Evolutionary conservation across 2,888 invertebrate genomes (phyloP), one percentile per base, ranked within the genome.

Genomic region (Aelia acuminata): DNA sequence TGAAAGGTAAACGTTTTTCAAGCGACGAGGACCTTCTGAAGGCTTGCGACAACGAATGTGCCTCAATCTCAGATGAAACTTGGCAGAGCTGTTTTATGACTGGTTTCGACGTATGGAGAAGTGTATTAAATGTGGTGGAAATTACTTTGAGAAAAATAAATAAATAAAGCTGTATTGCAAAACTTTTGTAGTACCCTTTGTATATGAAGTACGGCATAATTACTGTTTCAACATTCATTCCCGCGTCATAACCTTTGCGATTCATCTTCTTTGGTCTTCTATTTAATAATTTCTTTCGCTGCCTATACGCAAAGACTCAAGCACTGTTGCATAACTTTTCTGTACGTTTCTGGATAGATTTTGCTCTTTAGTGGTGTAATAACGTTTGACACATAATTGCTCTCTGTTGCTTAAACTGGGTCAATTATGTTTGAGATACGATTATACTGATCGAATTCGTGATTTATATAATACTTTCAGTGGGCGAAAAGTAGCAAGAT

Each of bases 391-490:
- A 57, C 57, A 57, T 57, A 57, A 57, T 57, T 57, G 57, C 57
- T 13, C n/a, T 26, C 57, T 57, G 57, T 57, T 57, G 57, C 57
- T 57, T 26, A 26, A 57, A 57, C 57, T 57, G 26, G 57, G 57
- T 57, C 57, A 57, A 57, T 57, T 57, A 57, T 57, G 57, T 57
- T 57, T 57, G 57, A 57, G 26, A 57, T 57, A 57, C 57, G 57
- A 57, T 57, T 57, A 26, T n/a, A 57, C 57, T 26, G 57, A 26
- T 57, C 57, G n/a, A 57, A 57, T 57, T 57, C 57, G 57, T 26
- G n/a, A 57, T 57, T 57, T 57, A 57, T 57, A 26, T 57, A 57
- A 57, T 57, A n/a, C 57, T 57, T 57, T 57, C 26, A 57, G 57
- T 57, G 57, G 57, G 57, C 57, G 57, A 57, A 26, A 57, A 57